Conservation (phyloP, 2,888 invertebrate genomes). For the Macaria liturata region DNA sequence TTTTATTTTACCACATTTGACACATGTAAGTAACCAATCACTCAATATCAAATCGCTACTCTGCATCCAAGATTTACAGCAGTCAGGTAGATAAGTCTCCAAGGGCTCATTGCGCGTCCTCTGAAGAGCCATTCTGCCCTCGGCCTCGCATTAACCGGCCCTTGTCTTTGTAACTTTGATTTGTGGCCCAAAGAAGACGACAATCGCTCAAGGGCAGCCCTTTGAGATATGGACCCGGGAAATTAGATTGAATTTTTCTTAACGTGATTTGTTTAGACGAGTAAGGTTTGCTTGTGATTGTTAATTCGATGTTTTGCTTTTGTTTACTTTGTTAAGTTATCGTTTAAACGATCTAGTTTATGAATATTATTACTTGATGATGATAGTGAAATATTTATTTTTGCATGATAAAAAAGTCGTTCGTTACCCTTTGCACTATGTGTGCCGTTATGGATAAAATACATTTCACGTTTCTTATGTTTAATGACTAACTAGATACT, state of each 20-base stretch:
- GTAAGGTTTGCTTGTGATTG: neutral
- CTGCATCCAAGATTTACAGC: slow-evolving; percentile 31
- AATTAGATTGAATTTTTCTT: slow-evolving; percentile 40
- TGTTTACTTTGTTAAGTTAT: too few relatives aligned
- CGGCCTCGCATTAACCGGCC: slow-evolving; percentile 67
- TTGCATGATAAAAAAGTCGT: too few relatives aligned
- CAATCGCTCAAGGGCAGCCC: slow-evolving; percentile 58
- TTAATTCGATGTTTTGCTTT: too few relatives aligned
- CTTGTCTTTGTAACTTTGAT: slow-evolving; percentile 71
- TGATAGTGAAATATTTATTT: too few relatives aligned
- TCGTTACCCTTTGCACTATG: too few relatives aligned
- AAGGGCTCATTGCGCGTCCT: slow-evolving; percentile 32
- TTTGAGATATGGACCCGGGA: slow-evolving; percentile 31
- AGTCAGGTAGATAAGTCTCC: slow-evolving; percentile 37
- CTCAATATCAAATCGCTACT: neutral
- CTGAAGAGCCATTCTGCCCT: slow-evolving; percentile 42
- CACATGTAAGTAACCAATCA: too few relatives aligned
- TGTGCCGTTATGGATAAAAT: too few relatives aligned
- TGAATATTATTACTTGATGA: too few relatives aligned
- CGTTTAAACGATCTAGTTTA: too few relatives aligned
- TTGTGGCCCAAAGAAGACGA: slow-evolving; percentile 66
- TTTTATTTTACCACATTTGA: too few relatives aligned
- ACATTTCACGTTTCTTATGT: too few relatives aligned
- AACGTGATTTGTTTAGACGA: slow-evolving; percentile 29
- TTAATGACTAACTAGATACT: too few relatives aligned